Evolutionary conservation across 1,140 invertebrate genomes (phyloP).

Genomic region (Drosophila saltans): DNA sequence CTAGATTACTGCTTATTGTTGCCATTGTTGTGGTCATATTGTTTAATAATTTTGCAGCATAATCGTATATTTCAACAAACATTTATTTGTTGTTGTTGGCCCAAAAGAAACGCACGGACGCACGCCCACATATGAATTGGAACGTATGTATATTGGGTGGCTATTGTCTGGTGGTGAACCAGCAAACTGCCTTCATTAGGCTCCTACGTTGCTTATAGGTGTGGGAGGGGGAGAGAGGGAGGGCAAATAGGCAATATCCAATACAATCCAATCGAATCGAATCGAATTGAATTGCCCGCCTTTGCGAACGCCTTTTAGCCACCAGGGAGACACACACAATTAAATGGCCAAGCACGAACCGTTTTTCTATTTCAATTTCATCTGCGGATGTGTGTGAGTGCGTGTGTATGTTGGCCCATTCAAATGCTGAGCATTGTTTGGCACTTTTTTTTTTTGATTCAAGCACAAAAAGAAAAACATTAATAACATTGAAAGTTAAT

Average conservation of each 20-base stretch:
- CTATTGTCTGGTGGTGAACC: too few species aligned
- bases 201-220: not conserved
- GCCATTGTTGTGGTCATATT: slow-evolving; percentile 67
- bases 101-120: slow-evolving; percentile 40
- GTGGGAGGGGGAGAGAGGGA: not conserved
- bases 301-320: slow-evolving; percentile 18
- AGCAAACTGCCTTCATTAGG: slow-evolving; percentile 34
- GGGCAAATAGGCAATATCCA: slow-evolving; percentile 70
- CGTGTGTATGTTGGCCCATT: slow-evolving; percentile 21
- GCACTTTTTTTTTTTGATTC: slow-evolving; percentile 22
- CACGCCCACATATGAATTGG: too few species aligned
- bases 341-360: slow-evolving; percentile 59
- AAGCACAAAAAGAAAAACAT: slow-evolving; percentile 3
- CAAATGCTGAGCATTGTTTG: slow-evolving; percentile 29
- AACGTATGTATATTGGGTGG: too few species aligned
- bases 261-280: slow-evolving; percentile 67
- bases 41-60: slow-evolving; percentile 78
- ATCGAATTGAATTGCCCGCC: slow-evolving; percentile 36
- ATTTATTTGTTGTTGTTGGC: slow-evolving; percentile 39
- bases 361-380: slow-evolving; percentile 9
- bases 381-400: not conserved
- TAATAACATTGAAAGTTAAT: not conserved
- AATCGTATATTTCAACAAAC: slow-evolving; percentile 76
- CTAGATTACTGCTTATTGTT: slow-evolving; percentile 20
- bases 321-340: slow-evolving; percentile 52